Conservation (phyloP, 1,140 invertebrate species). For the Telenomus remus region DNA sequence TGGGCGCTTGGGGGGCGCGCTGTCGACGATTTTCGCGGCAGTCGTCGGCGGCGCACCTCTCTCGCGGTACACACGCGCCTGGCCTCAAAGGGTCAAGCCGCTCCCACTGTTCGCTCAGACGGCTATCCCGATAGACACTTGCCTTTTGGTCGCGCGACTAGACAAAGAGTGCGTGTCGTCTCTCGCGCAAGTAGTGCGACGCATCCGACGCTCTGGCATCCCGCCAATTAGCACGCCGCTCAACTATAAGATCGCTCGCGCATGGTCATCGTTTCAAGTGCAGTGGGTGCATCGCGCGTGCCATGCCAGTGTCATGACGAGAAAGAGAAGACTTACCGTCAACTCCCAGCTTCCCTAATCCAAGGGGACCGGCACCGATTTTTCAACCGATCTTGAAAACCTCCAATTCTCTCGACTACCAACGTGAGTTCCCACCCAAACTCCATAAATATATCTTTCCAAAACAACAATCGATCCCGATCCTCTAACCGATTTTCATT, state of each 20-base stretch:
- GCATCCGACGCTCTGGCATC: constrained; percentile 26
- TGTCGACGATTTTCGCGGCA: constrained; percentile 55
- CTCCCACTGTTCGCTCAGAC: constrained; percentile 33
- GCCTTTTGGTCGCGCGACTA: constrained; percentile 1
- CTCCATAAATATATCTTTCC: neutral
- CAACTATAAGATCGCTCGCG: constrained; percentile 49
- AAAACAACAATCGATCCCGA: no score
- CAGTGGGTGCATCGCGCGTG: constrained; percentile 62
- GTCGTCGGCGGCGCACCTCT: constrained; percentile 54
- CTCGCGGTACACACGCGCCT: constrained; percentile 42
- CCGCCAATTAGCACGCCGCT: constrained; percentile 48
- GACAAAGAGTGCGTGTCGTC: constrained; percentile 6
- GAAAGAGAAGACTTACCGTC: constrained; percentile 33
- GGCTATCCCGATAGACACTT: constrained; percentile 10
- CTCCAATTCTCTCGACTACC: neutral
- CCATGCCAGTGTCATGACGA: constrained; percentile 59
- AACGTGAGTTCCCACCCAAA: constrained; percentile 2
- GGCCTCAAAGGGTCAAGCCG: constrained; percentile 47
- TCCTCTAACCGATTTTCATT: no score
- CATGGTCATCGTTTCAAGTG: constrained; percentile 58
- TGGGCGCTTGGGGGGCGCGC: constrained; percentile 20
- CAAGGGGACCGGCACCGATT: constrained; percentile 22
- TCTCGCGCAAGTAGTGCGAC: constrained; percentile 11
- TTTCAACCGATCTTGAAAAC: neutral
- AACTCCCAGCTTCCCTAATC: constrained; percentile 15